Evolutionary conservation across 2,888 invertebrate species (phyloP), one percentile per base, ranked within the genome.

Genomic region (Aporophyla nigra): DNA sequence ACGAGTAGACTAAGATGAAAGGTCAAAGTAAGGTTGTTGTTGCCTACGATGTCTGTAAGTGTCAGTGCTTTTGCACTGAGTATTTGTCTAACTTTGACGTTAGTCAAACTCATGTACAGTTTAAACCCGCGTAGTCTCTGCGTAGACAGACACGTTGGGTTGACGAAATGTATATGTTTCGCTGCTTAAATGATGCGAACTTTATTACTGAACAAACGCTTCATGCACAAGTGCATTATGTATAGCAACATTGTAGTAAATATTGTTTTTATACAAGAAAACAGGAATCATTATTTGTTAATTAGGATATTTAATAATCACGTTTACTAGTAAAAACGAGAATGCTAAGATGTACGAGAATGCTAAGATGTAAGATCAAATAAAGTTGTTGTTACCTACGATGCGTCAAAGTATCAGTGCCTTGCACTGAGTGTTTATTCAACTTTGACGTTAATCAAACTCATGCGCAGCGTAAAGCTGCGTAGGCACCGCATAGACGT

Each of bases 231-330:
- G 59, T 27, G 10, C 2, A 19, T 27, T 59, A 59, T 10, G 59
- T 19, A 59, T 59, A 27, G 33, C 61, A 40, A 66, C 59, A 51
- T 33, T 53, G 33, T 56, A 27, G 40, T 10, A 14, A 58, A 62
- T 10, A 16, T 58, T 70, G 33, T 33, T 33, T n/a, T 33, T 33
- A 33, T 33, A 33, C 33, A 1, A 56, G n/a, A 53, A 63, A 70
- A 61, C 67, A 74, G 62, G 12, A 65, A 65, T 67, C 0, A 40
- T 6, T 73, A 58, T 59, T 73, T 77, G 16, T 74, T 73, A 72
- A 72, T 79, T 65, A 58, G n/a, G 49, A 51, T 71, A 68, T 74
- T 83, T 82, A 79, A 83, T 79, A 79, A 83, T 68, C 82, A 59
- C 33, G 59, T 83, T 83, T 58, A 14, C 40, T 61, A 12, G 14